These are phyloP conservation scores for Patagioenas fasciata DNA, from an alignment of 2,113 vertebrate genomes.

Conservation along the genomic window DNA sequence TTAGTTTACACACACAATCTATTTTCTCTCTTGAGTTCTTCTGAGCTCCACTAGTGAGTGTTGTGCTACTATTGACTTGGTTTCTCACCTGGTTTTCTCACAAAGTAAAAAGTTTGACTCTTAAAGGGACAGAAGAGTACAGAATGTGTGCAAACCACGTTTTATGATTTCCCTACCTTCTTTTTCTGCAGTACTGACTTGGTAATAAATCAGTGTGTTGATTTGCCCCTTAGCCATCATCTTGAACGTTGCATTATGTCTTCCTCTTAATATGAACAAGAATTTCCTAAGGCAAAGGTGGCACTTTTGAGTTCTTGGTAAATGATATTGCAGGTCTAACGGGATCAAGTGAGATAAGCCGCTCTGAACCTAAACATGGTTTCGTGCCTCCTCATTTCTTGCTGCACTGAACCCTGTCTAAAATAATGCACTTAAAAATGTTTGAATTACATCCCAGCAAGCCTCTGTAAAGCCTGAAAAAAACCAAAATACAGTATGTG, in stretches of 20 bases:
- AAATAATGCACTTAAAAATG: neutral
- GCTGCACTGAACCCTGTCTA: neutral
- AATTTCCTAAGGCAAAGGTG: neutral
- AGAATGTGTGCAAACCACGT: neutral
- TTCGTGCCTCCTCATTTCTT: neutral
- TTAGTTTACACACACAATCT: neutral
- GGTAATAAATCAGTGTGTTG: neutral
- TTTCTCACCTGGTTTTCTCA: neutral
- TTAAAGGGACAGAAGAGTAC: neutral
- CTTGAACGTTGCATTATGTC: neutral
- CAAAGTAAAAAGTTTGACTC: neutral
- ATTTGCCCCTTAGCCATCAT: neutral
- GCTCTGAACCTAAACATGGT: neutral
- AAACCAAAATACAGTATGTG: neutral
- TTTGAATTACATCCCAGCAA: neutral
- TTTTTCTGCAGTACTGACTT: neutral
- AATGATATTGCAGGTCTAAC: neutral
- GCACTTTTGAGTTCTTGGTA: neutral
- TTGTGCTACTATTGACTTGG: neutral
- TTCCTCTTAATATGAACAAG: neutral
- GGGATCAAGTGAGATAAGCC: neutral
- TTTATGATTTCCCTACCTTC: neutral
- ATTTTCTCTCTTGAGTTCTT: neutral
- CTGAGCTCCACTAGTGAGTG: neutral
- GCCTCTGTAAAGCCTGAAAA: neutral